These are phyloP conservation scores for Meloidogyne hapla DNA, from an alignment of 1,140 invertebrate species.

Conservation along the genomic window DNA sequence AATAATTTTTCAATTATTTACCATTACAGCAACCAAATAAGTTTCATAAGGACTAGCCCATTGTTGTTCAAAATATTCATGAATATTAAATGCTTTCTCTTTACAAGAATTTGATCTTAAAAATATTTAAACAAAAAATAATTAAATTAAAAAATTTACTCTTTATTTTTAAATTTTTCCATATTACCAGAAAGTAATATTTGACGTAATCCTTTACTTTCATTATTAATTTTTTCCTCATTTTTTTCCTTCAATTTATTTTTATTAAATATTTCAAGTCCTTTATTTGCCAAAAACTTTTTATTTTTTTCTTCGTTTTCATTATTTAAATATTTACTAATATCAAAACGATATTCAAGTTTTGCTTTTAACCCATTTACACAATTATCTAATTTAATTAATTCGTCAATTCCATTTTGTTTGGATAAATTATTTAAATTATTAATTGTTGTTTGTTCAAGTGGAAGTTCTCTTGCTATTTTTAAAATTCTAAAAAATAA, in stretches of 20 bases:
- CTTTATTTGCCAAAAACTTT: background rate
- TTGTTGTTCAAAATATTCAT: constrained; percentile 9
- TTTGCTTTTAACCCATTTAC: constrained; percentile 34
- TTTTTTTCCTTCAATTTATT: background rate
- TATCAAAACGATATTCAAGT: constrained; percentile 41
- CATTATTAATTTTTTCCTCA: background rate
- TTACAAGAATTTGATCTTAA: background rate
- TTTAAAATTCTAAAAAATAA: constrained; percentile 30
- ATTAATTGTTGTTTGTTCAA: constrained; percentile 27
- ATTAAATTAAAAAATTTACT: background rate
- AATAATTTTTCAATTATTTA: background rate
- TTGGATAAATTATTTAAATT: background rate
- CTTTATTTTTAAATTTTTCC: background rate
- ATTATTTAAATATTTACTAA: constrained; percentile 4
- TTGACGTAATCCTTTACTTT: background rate
- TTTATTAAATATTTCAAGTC: background rate
- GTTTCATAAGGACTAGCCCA: constrained; percentile 39
- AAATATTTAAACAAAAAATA: background rate
- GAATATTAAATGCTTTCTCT: constrained; percentile 15
- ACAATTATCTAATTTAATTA: constrained; percentile 36
- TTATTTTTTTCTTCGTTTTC: background rate
- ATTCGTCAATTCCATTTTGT: background rate
- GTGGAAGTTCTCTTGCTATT: constrained; percentile 27
- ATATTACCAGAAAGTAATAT: background rate
- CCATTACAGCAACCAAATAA: constrained; percentile 24